Conservation (phyloP, 1,140 invertebrate genomes). For the Frieseomelitta varia region DNA sequence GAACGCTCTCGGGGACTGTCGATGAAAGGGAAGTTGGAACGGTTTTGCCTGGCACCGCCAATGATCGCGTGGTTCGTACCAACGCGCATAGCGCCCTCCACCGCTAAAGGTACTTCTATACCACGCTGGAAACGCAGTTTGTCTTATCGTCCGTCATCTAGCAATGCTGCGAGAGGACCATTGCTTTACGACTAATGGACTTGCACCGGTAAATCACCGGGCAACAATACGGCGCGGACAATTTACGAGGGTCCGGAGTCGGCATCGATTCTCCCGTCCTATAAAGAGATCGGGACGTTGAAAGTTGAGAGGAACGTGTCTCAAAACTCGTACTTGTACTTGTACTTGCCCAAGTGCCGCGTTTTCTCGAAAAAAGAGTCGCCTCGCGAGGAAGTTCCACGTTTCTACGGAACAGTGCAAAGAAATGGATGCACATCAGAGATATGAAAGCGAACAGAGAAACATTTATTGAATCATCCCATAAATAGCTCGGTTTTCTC, state of each 20-base stretch:
- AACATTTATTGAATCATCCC: too few species aligned
- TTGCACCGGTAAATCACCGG: conserved; percentile 74
- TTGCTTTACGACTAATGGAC: conserved; percentile 76
- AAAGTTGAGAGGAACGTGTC: conserved; percentile 44
- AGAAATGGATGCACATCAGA: too few species aligned
- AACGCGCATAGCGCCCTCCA: not conserved
- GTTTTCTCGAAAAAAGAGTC: too few species aligned
- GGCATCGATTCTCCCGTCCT: conserved; percentile 51
- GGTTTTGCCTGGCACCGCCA: conserved; percentile 49
- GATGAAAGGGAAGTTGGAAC: conserved; percentile 67
- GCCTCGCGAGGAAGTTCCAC: too few species aligned
- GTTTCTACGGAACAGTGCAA: too few species aligned
- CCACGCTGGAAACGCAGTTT: conserved; percentile 64
- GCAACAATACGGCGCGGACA: conserved; percentile 63
- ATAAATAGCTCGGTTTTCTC: too few species aligned
- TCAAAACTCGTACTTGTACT: too few species aligned
- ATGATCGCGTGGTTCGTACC: conserved; percentile 34
- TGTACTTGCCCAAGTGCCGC: too few species aligned
- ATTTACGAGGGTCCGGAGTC: conserved; percentile 70
- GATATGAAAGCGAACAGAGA: too few species aligned
- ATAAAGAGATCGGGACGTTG: conserved; percentile 52
- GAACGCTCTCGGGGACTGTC: conserved; percentile 48
- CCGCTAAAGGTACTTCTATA: too few species aligned
- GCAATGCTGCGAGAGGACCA: conserved; percentile 64
- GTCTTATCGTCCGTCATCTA: conserved; percentile 72